phyloP scores from a whole-genome alignment of 1,140 invertebrate genomes.

The Chelonus insularis region DNA sequence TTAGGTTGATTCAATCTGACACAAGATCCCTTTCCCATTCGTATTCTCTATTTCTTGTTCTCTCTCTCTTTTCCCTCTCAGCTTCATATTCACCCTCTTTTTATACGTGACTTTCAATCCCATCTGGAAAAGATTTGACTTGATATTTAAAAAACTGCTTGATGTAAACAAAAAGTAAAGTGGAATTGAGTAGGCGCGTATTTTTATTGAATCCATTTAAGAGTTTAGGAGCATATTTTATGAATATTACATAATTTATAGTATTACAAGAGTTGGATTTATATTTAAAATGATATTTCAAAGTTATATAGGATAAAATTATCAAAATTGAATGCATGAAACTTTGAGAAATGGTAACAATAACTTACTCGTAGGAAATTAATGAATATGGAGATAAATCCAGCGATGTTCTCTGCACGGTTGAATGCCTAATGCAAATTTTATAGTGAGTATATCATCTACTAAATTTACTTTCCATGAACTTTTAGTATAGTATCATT shows the following conservation, averaged over 20 bases:
- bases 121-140: neutral
- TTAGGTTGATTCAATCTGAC: slow-evolving; percentile 55
- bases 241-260: too few species aligned
- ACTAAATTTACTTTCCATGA: neutral
- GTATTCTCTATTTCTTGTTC: slow-evolving; percentile 6
- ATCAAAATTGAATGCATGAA: neutral
- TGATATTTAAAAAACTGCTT: neutral
- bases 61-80: neutral
- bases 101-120: slow-evolving; percentile 14
- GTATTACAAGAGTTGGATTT: too few species aligned
- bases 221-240: too few species aligned
- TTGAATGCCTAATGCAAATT: neutral
- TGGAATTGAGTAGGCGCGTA: too few species aligned
- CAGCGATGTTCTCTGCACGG: neutral
- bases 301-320: neutral
- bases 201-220: too few species aligned
- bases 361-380: neutral
- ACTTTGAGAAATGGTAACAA: neutral
- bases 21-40: slow-evolving; percentile 23
- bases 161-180: neutral
- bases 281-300: neutral
- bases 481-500: neutral
- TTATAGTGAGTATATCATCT: neutral
- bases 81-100: slow-evolving; percentile 9
- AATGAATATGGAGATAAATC: slow-evolving; percentile 7